Evolutionary conservation across 2,113 vertebrate species (phyloP), one percentile per base, ranked within the genome.

Genomic region (Daubentonia madagascariensis): DNA sequence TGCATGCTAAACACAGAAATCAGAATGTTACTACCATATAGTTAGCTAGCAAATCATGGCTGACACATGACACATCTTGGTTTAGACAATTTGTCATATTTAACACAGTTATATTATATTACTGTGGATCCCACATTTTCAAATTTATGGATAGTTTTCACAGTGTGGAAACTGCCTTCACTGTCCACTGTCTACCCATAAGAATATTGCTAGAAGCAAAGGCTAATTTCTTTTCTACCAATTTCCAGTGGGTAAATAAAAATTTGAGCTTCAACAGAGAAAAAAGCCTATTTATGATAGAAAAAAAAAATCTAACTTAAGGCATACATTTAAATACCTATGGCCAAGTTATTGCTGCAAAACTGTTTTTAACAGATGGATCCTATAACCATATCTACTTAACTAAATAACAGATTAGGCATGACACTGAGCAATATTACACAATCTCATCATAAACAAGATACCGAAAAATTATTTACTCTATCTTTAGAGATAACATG

Each of bases 31-130:
- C 28, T 76, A 20, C 14, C 67, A 63, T 48, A 30, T 35, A 48
- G n/a, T 78, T 80, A 94, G 79, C 11, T 85, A 63, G 59, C 32
- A 96, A 93, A 93, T 84, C 87, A 91, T 95, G 83, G 5, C 20
- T 45, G n/a, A 48, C 17, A 80, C 43, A 43, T n/a, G n/a, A n/a
- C n/a, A n/a, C n/a, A n/a, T 54, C n/a, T 76, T 68, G 68, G 11
- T 23, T 92, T 57, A 84, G 7, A 28, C 50, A 93, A 80, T 80
- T 52, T 72, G 35, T 70, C 45, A 43, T 78, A 89, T 63, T 89
- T 91, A 85, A 83, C 6, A 75, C 6, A 86, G 2, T 57, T 57
- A 8, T 57, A 50, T 32, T 94, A 32, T 48, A 45, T 84, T 72
- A 50, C 45, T 89, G 28, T 91, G 52, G 35, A 50, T 8, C 88